Evolutionary conservation across 2,888 invertebrate species (phyloP).

Genomic region (Plusia festucae): DNA sequence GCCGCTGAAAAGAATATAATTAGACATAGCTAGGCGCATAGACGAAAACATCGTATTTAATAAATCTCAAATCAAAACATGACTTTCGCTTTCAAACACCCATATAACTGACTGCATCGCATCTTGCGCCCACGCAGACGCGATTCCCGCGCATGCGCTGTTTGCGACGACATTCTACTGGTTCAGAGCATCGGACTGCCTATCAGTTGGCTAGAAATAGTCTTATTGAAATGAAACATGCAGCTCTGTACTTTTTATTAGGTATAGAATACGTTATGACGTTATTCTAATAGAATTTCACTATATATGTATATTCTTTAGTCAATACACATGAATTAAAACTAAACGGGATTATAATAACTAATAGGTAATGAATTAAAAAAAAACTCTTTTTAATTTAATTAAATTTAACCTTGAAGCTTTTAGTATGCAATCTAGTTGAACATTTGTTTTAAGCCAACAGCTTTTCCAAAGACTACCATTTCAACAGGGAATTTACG

Average conservation of each 20-base stretch:
- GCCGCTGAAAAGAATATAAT: too few relatives aligned
- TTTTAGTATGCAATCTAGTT: background rate
- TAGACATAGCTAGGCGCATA: too few relatives aligned
- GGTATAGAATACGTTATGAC: too few relatives aligned
- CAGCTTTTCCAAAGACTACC: slow-evolving; percentile 12
- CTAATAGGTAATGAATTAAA: too few relatives aligned
- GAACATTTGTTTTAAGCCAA: background rate
- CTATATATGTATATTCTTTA: too few relatives aligned
- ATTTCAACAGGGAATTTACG: slow-evolving; percentile 19
- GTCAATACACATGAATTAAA: too few relatives aligned
- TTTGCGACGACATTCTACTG: slow-evolving; percentile 40
- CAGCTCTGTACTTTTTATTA: background rate
- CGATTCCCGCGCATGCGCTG: slow-evolving; percentile 34
- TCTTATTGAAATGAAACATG: slow-evolving; percentile 9
- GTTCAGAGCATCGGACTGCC: slow-evolving; percentile 46
- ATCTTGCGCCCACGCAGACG: slow-evolving; percentile 36
- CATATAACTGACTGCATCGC: slow-evolving; percentile 29
- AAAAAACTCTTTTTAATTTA: too few relatives aligned
- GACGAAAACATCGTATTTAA: background rate
- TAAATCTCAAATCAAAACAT: slow-evolving; percentile 2
- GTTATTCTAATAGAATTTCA: too few relatives aligned
- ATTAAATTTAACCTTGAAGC: background rate
- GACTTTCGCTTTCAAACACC: slow-evolving; percentile 6
- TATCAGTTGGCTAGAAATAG: slow-evolving; percentile 22
- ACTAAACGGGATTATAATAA: too few relatives aligned